A percentile compares a stretch with the other conserved stretches of the same genome.
Conservation (phyloP, 2,113 vertebrate species). For the Pomatostomus ruficeps region DNA sequence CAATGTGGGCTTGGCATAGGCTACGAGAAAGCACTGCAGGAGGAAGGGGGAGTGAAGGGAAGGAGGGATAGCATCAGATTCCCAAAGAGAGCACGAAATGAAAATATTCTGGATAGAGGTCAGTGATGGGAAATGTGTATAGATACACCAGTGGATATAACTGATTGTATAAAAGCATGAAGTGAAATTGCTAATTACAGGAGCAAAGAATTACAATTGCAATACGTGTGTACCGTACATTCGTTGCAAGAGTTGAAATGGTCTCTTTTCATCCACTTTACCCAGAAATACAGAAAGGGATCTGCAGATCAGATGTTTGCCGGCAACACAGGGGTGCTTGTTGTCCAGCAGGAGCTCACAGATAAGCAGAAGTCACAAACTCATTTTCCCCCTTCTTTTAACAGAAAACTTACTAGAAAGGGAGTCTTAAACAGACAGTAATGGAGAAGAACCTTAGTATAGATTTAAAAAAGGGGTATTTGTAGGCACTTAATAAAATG, state of each 20-base stretch:
- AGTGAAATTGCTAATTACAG: neutral
- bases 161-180: neutral
- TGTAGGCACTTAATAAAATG: neutral
- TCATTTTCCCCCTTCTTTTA: rapidly evolving
- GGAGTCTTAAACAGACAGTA: neutral
- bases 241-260: neutral
- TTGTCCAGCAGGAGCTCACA: neutral
- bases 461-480: neutral
- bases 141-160: neutral
- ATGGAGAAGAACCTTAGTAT: neutral
- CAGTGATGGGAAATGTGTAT: neutral
- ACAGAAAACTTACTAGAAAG: rapidly evolving
- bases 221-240: neutral
- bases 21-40: neutral
- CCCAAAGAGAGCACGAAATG: neutral
- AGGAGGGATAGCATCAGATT: neutral
- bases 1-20: neutral
- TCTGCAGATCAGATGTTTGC: neutral
- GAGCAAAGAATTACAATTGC: neutral
- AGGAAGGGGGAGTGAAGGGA: neutral
- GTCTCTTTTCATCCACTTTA: neutral
- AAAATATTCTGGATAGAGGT: neutral
- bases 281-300: neutral
- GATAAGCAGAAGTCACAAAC: neutral
- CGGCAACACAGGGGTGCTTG: neutral